phyloP scores from a whole-genome alignment of 2,113 vertebrate species.

The Pionites leucogaster region DNA sequence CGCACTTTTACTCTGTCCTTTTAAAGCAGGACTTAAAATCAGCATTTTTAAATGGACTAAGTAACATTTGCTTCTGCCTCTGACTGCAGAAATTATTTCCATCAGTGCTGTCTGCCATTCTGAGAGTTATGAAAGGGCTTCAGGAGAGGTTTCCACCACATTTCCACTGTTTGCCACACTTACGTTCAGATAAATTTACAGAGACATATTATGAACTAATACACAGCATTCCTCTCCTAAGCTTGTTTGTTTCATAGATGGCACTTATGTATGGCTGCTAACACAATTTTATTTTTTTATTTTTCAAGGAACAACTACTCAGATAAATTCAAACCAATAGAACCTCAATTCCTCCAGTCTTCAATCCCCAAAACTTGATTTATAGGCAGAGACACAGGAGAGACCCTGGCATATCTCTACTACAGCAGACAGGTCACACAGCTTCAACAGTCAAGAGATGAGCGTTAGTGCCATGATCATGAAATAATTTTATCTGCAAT shows the following conservation, averaged over 20 bases:
- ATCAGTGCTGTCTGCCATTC: neutral
- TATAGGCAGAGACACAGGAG: neutral
- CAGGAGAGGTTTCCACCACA: neutral
- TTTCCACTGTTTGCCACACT: neutral
- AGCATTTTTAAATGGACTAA: neutral
- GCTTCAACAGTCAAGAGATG: neutral
- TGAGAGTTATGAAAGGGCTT: neutral
- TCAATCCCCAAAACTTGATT: neutral
- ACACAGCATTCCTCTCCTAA: neutral
- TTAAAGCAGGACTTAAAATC: constrained; percentile 38
- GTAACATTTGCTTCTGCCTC: neutral
- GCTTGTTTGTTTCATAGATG: neutral
- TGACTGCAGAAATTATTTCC: neutral
- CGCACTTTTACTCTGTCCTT: constrained; percentile 71
- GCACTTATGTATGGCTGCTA: neutral
- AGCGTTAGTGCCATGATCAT: neutral
- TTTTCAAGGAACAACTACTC: neutral
- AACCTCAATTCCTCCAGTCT: neutral
- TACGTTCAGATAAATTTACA: neutral
- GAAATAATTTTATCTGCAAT: neutral
- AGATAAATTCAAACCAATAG: neutral
- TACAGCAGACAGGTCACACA: neutral
- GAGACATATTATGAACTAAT: neutral
- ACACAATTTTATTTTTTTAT: neutral
- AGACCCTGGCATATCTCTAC: neutral